phyloP scores from a whole-genome alignment of 2,797 vertebrate species.

The Zenarchopterus dispar region DNA sequence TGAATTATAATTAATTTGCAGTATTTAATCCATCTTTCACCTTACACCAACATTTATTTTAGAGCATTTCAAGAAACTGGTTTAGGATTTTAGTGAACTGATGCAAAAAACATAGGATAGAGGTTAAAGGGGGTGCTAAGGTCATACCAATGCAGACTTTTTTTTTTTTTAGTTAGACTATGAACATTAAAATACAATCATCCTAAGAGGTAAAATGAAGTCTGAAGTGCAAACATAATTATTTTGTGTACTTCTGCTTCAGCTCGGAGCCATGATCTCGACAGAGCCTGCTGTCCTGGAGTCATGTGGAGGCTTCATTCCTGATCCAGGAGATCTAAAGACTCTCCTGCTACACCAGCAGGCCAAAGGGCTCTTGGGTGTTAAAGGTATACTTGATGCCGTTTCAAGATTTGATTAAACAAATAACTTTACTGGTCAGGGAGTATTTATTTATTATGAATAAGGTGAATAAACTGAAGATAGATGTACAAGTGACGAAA shows the following conservation, averaged over 20 bases:
- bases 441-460: too few species aligned
- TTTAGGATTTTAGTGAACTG: too few species aligned
- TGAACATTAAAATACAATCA: too few species aligned
- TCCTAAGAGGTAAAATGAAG: too few species aligned
- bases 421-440: neutral
- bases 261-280: slow-evolving; percentile 80
- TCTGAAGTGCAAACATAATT: neutral
- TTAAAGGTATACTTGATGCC: slow-evolving; percentile 63
- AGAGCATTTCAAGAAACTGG: too few species aligned
- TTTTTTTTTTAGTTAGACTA: too few species aligned
- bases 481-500: neutral
- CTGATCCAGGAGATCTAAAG: slow-evolving; percentile 71
- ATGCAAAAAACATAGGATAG: too few species aligned
- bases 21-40: too few species aligned
- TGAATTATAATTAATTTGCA: too few species aligned
- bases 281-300: slow-evolving; percentile 66
- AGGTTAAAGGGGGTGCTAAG: too few species aligned
- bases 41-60: too few species aligned
- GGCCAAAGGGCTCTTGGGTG: slow-evolving; percentile 69
- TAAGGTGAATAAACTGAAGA: neutral
- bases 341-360: slow-evolving; percentile 76
- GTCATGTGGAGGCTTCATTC: slow-evolving; percentile 74
- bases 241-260: slow-evolving; percentile 6
- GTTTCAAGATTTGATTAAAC: neutral
- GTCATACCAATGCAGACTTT: too few species aligned